These are phyloP conservation scores for Thalassoma bifasciatum DNA, from an alignment of 2,113 vertebrate genomes.

Conservation along the genomic window DNA sequence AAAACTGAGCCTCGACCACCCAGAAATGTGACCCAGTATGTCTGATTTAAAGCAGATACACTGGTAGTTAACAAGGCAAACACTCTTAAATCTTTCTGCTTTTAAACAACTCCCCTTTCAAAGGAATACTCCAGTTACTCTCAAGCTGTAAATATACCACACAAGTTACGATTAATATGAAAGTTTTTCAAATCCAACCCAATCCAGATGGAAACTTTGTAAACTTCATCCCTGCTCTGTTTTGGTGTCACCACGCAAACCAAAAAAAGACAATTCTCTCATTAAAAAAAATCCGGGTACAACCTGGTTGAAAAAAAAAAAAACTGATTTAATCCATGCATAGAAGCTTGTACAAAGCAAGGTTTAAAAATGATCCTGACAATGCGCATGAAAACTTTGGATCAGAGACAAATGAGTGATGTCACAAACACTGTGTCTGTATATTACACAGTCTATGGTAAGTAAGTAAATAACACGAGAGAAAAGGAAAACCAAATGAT, in stretches of 20 bases:
- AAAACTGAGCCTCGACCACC: conserved; percentile 56
- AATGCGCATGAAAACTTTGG: too few species aligned
- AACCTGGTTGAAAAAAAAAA: too few species aligned
- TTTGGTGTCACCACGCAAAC: too few species aligned
- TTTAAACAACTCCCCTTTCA: conserved; percentile 34
- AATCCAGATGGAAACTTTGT: conserved; percentile 48
- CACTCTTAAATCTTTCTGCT: conserved; percentile 15
- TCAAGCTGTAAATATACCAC: conserved; percentile 34
- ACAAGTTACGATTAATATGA: conserved; percentile 17
- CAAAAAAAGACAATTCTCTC: not conserved
- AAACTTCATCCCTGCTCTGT: too few species aligned
- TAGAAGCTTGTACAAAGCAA: too few species aligned
- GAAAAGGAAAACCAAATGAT: too few species aligned
- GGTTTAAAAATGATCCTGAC: too few species aligned
- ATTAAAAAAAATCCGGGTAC: not conserved
- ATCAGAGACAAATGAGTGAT: too few species aligned
- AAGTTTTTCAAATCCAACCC: conserved; percentile 21
- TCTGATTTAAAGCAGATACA: conserved; percentile 63
- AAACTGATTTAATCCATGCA: too few species aligned
- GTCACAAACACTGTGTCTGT: too few species aligned
- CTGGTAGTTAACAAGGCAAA: conserved; percentile 32
- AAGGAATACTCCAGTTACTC: conserved; percentile 32
- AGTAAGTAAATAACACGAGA: too few species aligned
- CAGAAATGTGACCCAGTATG: conserved; percentile 38
- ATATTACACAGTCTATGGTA: too few species aligned